Evolutionary conservation across 1,140 invertebrate genomes (phyloP).

Genomic region (Papilio machaon): DNA sequence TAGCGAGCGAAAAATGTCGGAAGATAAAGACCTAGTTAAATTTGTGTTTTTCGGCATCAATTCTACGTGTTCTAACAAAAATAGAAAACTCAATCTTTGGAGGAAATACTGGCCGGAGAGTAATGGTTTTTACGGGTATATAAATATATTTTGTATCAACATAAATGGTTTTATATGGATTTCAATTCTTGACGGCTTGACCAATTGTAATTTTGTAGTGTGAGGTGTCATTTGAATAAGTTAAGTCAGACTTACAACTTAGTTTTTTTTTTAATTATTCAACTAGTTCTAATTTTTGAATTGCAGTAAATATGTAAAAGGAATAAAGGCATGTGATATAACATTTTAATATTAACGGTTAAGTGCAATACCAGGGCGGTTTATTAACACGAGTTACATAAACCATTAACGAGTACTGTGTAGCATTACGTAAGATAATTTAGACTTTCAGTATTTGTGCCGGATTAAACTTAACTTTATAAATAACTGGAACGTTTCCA

Average conservation of each 20-base stretch:
- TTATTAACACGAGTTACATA: background rate
- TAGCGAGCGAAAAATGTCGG: conserved; percentile 37
- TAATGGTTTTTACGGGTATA: too few relatives aligned
- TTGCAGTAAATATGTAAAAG: too few relatives aligned
- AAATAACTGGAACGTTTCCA: conserved; percentile 49
- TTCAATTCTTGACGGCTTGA: too few relatives aligned
- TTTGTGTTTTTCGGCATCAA: background rate
- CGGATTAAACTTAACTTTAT: conserved; percentile 42
- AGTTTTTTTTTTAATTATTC: too few relatives aligned
- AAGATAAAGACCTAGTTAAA: conserved; percentile 33
- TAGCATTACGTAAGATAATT: conserved; percentile 7
- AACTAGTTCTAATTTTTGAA: too few relatives aligned
- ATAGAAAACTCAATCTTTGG: background rate
- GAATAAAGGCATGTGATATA: too few relatives aligned
- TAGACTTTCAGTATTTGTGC: background rate
- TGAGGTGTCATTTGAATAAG: too few relatives aligned
- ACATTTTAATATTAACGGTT: background rate
- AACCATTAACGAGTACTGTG: background rate
- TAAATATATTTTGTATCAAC: too few relatives aligned
- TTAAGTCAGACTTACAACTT: too few relatives aligned
- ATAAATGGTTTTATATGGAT: too few relatives aligned
- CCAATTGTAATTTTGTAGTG: too few relatives aligned
- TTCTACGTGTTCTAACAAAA: background rate
- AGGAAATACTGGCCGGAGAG: background rate
- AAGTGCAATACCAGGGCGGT: background rate